Percentiles rank a stretch among this genome's conserved stretches.
Evolutionary conservation across 2,888 invertebrate genomes (phyloP).

Genomic region (Hyposoter didymator): DNA sequence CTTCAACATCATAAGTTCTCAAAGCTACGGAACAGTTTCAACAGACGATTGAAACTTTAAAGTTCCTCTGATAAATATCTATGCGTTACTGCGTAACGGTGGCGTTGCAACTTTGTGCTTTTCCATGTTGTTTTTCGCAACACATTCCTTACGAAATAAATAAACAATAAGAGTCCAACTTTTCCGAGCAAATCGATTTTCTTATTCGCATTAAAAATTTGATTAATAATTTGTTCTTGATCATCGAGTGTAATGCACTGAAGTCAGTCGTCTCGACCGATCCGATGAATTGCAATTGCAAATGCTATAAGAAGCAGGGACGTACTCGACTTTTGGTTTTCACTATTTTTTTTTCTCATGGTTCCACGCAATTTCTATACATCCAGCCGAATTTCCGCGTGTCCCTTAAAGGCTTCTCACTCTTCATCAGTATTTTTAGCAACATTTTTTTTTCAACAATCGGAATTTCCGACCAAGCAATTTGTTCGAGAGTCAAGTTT

Average conservation of each 20-base stretch:
- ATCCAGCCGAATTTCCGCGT: no score
- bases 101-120: neutral
- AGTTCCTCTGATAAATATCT: neutral
- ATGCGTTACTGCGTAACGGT: neutral
- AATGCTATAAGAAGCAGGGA: neutral
- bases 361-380: no score
- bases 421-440: no score
- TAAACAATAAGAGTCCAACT: neutral
- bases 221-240: neutral
- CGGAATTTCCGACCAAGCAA: no score
- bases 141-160: neutral
- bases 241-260: neutral
- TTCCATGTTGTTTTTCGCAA: neutral
- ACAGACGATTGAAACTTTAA: neutral
- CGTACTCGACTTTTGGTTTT: neutral
- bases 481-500: no score
- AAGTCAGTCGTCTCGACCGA: neutral
- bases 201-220: neutral
- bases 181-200: neutral
- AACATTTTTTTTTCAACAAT: no score
- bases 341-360: no score
- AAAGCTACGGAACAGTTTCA: neutral
- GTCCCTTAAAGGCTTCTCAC: no score
- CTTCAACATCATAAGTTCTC: neutral
- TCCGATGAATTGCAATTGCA: neutral